These are phyloP conservation scores for Synergus gifuensis DNA, from an alignment of 2,888 invertebrate genomes.

Conservation along the genomic window DNA sequence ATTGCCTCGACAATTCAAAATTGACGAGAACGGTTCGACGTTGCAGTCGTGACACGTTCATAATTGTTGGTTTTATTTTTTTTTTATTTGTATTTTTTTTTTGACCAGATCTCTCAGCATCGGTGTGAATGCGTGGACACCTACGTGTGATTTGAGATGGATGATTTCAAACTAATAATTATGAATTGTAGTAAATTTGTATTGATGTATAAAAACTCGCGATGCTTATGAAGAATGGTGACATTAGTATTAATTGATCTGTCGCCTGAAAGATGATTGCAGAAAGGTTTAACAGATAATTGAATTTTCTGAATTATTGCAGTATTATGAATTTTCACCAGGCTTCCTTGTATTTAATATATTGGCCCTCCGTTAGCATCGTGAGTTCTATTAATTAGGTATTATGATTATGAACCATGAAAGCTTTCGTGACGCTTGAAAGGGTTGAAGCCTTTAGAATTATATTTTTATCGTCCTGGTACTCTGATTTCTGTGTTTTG, in stretches of 20 bases:
- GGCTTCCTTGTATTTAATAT: neutral
- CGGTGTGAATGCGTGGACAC: slow-evolving; percentile 35
- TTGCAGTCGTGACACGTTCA: slow-evolving; percentile 7
- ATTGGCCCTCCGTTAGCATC: slow-evolving; percentile 4
- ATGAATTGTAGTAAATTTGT: neutral
- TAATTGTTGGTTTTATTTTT: neutral
- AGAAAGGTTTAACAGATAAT: neutral
- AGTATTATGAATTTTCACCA: slow-evolving; percentile 18
- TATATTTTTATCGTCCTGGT: neutral
- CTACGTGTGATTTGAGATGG: slow-evolving; percentile 14
- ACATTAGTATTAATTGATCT: neutral
- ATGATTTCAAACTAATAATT: slow-evolving; percentile 20
- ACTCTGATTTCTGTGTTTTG: neutral
- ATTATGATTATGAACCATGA: neutral
- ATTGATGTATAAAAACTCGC: neutral
- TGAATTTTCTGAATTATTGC: slow-evolving; percentile 23
- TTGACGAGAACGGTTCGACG: slow-evolving; percentile 7
- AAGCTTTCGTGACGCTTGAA: neutral
- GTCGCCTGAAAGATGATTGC: neutral
- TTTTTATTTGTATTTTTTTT: slow-evolving; percentile 27
- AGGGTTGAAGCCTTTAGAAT: neutral
- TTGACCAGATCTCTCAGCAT: slow-evolving; percentile 49
- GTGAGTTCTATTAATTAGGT: neutral
- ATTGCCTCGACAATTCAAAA: slow-evolving; percentile 6
- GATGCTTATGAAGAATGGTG: neutral